Evolutionary conservation across 1,140 invertebrate genomes (phyloP), one percentile per base, ranked within the genome.

Genomic region (Papilio machaon): DNA sequence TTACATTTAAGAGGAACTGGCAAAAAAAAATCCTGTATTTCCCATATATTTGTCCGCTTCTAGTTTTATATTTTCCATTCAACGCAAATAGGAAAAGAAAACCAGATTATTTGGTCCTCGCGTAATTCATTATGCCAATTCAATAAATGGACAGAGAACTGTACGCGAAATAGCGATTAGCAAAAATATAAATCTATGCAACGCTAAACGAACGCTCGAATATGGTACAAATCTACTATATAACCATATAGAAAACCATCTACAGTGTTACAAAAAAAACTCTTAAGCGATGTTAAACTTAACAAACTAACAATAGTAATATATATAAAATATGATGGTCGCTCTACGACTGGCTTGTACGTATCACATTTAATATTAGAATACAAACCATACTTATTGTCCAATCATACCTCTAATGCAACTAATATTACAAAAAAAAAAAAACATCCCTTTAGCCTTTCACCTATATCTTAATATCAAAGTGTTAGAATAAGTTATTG

Each of bases 1-100:
- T 93, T 94, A 93, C 88, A 90, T 90, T 93, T 93, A 94, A 93
- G 92, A 94, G 93, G 93, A 94, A 94, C 93, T 94, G 93, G 93
- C 92, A 93, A 93, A 94, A 94, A 30, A 91, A 94, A 94, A 94
- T 94, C 91, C 91, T 94, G 92, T 94, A 93, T 92, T 88, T 83
- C 84, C 86, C 87, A 85, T 86, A 85, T 84, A 81, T 77, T 49
- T 67, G 54, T 86, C 82, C 82, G 82, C 73, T 43, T 80, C 46
- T 73, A 47, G 52, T 79, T 75, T 73, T 11, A 79, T 82, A 70
- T 79, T 86, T 84, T 46, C 80, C 80, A 80, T 81, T 83, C 73
- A 84, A 87, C 84, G 85, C 86, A 89, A 87, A 88, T 79, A 90
- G 89, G 82, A 84, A 85, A 89, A 86, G 83, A 83, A 87, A 91